Conservation (phyloP, 2,113 vertebrate genomes). For the Nematolebias whitei region DNA sequence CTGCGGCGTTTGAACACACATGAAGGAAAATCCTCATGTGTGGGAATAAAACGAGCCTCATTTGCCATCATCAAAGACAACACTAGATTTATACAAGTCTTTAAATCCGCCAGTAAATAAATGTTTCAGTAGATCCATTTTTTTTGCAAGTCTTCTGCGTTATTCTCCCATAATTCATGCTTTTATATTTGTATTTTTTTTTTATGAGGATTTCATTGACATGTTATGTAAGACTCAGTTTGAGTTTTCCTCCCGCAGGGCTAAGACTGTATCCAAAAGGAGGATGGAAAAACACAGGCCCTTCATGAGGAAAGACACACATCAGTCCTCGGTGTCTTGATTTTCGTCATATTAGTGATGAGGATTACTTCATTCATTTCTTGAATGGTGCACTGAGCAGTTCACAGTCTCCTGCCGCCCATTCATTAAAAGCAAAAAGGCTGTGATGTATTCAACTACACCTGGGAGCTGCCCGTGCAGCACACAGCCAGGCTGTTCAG, state of each 20-base stretch:
- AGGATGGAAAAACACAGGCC: slow-evolving; percentile 12
- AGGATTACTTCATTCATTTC: slow-evolving; percentile 49
- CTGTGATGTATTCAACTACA: slow-evolving; percentile 17
- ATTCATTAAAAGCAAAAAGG: slow-evolving; percentile 54
- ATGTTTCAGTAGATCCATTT: not conserved
- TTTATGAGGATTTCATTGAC: slow-evolving; percentile 69
- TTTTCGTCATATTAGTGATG: slow-evolving; percentile 24
- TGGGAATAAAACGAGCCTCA: no score
- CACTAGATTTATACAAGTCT: no score
- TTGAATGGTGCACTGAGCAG: slow-evolving; percentile 15
- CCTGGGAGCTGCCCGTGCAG: slow-evolving; percentile 26
- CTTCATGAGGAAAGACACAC: slow-evolving; percentile 29
- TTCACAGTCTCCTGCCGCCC: slow-evolving; percentile 3
- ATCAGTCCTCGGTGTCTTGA: slow-evolving; percentile 20
- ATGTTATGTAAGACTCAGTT: slow-evolving; percentile 76
- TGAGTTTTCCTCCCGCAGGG: slow-evolving; percentile 64
- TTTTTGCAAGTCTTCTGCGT: not conserved
- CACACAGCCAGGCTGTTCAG: slow-evolving; percentile 19
- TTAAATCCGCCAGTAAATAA: no score
- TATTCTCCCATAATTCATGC: slow-evolving; percentile 49
- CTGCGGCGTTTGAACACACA: not conserved
- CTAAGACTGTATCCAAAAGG: slow-evolving; percentile 62
- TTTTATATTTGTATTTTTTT: no score
- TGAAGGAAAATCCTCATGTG: not conserved
- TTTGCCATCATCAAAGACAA: no score